Percentiles rank a stretch among this genome's conserved stretches.
Evolutionary conservation across 2,113 vertebrate genomes (phyloP).

Genomic region (Phalacrocorax pelagicus): DNA sequence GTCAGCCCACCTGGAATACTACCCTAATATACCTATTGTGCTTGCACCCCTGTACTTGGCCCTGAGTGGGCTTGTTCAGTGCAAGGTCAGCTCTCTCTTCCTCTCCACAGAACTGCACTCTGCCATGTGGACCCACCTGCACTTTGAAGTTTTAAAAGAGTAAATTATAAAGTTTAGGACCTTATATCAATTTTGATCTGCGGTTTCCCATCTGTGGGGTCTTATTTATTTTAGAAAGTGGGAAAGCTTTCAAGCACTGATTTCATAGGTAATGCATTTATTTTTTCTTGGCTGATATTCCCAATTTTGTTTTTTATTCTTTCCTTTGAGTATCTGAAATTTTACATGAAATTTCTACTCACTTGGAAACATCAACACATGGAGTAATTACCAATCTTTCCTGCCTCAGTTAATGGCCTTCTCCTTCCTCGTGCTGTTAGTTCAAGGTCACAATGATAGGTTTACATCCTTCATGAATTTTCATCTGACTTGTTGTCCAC

Average conservation of each 20-base stretch:
- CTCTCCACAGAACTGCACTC: neutral
- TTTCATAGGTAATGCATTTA: neutral
- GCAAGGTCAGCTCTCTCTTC: neutral
- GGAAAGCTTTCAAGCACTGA: neutral
- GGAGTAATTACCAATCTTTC: conserved; percentile 40
- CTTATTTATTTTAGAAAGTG: conserved; percentile 1
- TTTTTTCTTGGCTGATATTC: neutral
- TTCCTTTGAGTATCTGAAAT: conserved; percentile 26
- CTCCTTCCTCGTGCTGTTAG: conserved; percentile 22
- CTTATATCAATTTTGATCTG: neutral
- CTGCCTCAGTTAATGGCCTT: conserved; percentile 16
- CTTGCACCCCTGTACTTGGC: neutral
- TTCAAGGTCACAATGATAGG: conserved; percentile 44
- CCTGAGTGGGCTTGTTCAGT: neutral
- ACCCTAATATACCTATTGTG: neutral
- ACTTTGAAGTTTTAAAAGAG: neutral
- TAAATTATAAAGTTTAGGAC: neutral
- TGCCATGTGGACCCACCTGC: neutral
- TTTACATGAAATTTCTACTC: conserved; percentile 4
- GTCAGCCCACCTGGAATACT: neutral
- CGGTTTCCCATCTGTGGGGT: neutral
- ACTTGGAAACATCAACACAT: conserved; percentile 5
- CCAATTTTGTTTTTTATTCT: neutral
- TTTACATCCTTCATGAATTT: conserved; percentile 37
- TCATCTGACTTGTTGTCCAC: conserved; percentile 8